A percentile compares a stretch with the other conserved stretches of the same genome.
These are phyloP conservation scores for Pterobdella sp. DNA, from an alignment of 2,888 invertebrate genomes.

Conservation along the genomic window DNA sequence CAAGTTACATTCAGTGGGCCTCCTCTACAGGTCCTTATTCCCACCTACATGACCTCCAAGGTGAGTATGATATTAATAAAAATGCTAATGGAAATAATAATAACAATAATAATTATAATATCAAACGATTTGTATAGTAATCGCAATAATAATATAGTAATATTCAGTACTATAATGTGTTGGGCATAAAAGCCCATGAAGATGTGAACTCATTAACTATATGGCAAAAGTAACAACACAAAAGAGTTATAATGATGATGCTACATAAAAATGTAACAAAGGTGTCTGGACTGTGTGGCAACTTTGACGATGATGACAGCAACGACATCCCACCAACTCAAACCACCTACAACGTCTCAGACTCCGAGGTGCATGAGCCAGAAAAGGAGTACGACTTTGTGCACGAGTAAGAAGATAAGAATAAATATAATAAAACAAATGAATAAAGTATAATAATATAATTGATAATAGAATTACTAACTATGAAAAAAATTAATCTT, in stretches of 20 bases:
- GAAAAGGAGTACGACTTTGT: not conserved
- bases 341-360: not conserved
- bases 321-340: slow-evolving; percentile 1
- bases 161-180: no score
- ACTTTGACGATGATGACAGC: slow-evolving; percentile 4
- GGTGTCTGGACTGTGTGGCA: slow-evolving; percentile 16
- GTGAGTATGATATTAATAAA: not conserved
- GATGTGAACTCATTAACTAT: no score
- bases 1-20: slow-evolving; percentile 8
- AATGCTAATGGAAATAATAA: not conserved
- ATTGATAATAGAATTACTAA: no score
- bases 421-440: not conserved
- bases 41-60: slow-evolving; percentile 4
- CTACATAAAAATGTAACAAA: not conserved
- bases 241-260: no score
- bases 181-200: no score
- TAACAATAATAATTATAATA: no score
- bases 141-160: no score
- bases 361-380: not conserved
- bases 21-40: not conserved
- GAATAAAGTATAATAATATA: not conserved
- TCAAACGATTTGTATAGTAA: no score
- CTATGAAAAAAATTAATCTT: no score
- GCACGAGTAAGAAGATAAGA: not conserved
- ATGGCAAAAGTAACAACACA: no score